These are phyloP conservation scores for Chaetura pelagica DNA, from an alignment of 2,113 vertebrate species.

Conservation along the genomic window DNA sequence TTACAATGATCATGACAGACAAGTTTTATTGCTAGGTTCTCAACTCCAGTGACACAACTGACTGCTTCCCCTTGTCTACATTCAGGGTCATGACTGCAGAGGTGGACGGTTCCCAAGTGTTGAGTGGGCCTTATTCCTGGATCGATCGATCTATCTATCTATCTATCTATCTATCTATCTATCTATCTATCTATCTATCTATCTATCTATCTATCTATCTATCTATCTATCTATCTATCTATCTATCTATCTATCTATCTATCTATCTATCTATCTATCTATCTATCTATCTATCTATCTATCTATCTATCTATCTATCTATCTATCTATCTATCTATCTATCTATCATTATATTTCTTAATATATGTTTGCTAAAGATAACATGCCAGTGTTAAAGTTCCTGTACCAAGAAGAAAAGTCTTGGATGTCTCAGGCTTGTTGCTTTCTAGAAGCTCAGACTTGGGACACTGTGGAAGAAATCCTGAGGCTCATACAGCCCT, in stretches of 20 bases:
- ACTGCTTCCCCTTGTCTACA: neutral
- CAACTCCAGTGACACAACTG: neutral
- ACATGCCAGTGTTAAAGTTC: neutral
- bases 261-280: no score
- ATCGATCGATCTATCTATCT: no score
- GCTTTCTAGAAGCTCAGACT: neutral
- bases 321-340: no score
- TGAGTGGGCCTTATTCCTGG: neutral
- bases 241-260: no score
- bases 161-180: no score
- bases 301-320: no score
- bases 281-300: no score
- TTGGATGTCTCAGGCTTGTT: neutral
- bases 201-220: no score
- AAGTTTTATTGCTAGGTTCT: neutral
- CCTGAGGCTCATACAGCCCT: neutral
- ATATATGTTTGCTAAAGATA: neutral
- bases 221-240: no score
- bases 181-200: no score
- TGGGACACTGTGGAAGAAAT: neutral
- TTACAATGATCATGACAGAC: neutral
- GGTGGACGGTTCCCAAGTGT: neutral
- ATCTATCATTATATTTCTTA: no score
- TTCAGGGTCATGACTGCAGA: neutral
- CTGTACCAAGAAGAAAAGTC: neutral